Base-by-base conservation (phyloP, 1,140 invertebrate species). In the Drosophila kepulauana region DNA sequence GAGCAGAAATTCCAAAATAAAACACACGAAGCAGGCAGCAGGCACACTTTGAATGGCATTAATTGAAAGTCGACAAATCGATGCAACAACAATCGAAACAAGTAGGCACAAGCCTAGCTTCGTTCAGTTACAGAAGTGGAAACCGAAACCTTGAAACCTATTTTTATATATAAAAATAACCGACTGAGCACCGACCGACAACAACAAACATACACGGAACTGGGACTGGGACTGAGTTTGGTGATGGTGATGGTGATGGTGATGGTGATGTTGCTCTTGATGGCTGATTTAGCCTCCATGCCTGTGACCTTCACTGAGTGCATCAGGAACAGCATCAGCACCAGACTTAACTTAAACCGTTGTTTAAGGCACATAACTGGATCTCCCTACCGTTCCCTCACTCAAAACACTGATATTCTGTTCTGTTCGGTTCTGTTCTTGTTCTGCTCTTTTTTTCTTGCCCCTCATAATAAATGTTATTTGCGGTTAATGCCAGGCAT, bases 21-120 rank as follows among this genome's bases (percentile, higher is more conserved):
- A 74, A 38, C 35, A 33, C 30, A 1, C 30, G n/a, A 56, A 81
- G 56, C 35, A 65, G 54, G 41, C 15, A 20, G 41, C 15, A 20
- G 46, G 58, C 72, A 70, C 79, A 87, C 78, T 88, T 80, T 81
- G 80, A 73, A 70, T 86, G 78, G 16, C 82, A 86, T 79, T 80
- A 68, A 86, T 79, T 73, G 74, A 86, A 86, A 80, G 84, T 72
- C 84, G 77, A 82, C 85, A 86, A 86, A 86, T 87, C 79, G 79
- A 79, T 52, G 45, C 48, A 74, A 11, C 46, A 56, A 38, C n/a
- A 38, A 41, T 30, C 38, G 45, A 48, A 61, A 48, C 25, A 30
- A 45, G 10, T 15, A 41, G 33, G 25, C 10, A 35, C 10, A 20
- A 30, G 63, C 52, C 61, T 15, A 38, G 59, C 41, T 25, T 41